phyloP scores from a whole-genome alignment of 2,797 vertebrate species.

The Molossus molossus region DNA sequence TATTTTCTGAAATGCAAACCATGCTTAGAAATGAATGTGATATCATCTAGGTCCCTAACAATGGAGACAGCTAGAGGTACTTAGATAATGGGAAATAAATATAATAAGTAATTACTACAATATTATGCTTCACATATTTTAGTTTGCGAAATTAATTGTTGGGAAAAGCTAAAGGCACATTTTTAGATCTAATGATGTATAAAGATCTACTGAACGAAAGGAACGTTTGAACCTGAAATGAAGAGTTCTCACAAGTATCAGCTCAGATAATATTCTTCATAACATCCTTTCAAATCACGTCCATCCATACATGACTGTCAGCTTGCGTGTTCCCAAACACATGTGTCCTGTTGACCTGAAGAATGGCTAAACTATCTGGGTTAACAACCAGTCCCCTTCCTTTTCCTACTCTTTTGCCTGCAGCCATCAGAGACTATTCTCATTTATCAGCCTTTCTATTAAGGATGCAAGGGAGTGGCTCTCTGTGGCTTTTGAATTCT shows the following conservation, averaged over 20 bases:
- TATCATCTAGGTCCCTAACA: background rate
- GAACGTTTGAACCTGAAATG: background rate
- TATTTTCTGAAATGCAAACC: slow-evolving; percentile 38
- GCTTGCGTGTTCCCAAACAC: background rate
- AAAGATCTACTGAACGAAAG: background rate
- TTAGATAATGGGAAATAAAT: background rate
- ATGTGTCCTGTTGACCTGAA: background rate
- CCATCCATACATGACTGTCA: background rate
- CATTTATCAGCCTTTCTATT: background rate
- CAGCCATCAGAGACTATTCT: background rate
- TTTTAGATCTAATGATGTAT: slow-evolving; percentile 19
- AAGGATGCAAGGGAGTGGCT: background rate
- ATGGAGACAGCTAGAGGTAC: background rate
- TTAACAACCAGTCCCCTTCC: background rate
- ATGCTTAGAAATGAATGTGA: background rate
- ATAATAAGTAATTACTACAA: background rate
- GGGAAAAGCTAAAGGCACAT: background rate
- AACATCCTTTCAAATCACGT: background rate
- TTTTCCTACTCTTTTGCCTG: background rate
- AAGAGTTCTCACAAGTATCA: background rate
- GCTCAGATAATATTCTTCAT: background rate
- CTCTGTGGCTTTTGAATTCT: slow-evolving; percentile 33
- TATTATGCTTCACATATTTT: background rate
- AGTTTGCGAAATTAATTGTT: background rate
- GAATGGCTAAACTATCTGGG: background rate